Evolutionary conservation across 1,140 invertebrate species (phyloP), one percentile per base, ranked within the genome.

Genomic region (Periplaneta americana): DNA sequence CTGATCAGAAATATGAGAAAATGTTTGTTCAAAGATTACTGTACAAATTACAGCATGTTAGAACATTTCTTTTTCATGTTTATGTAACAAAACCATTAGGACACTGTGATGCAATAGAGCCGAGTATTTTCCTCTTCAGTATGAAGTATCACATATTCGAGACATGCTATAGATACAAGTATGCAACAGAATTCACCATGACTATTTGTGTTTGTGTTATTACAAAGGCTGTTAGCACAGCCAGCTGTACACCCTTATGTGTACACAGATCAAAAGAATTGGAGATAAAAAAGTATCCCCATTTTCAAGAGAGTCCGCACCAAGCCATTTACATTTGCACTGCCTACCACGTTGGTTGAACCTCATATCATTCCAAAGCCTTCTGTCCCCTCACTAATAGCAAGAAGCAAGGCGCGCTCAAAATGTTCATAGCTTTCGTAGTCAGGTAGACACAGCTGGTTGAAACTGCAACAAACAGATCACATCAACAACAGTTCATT

Each of bases 381-480:
- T 91, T 98, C 97, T 34, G 94, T 96, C 75, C 97, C 97, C 91
- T 99, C 97, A 87, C 95, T 98, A 86, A 98, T 97, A 82, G 97
- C 96, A 85, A 98, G 89, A 34, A 98, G 90, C 74, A 98, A 90
- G 35, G 96, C 94, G 87, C 95, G 94, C 85, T 98, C 97, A 85
- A 99, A 96, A 84, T 96, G 95, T 89, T 98, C 97, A 88, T 98
- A 98, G 85, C 92, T 94, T 85, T 98, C 96, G 89, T 98, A 98
- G 88, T 97, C 96, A 31, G 97, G 97, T 85, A 99, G 91, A 89
- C 97, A 98, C 74, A 99, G 92, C 89, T 98, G 97, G 92, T 98
- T 98, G 88, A 98, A 98, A 90, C 96, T 96, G 89, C 78, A 92
- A 92, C 84, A 83, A 84, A 84, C 48, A 31, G n/a, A 28, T 11